Conservation (phyloP, 2,797 vertebrate genomes). For the Coranthus polyacanthus region DNA sequence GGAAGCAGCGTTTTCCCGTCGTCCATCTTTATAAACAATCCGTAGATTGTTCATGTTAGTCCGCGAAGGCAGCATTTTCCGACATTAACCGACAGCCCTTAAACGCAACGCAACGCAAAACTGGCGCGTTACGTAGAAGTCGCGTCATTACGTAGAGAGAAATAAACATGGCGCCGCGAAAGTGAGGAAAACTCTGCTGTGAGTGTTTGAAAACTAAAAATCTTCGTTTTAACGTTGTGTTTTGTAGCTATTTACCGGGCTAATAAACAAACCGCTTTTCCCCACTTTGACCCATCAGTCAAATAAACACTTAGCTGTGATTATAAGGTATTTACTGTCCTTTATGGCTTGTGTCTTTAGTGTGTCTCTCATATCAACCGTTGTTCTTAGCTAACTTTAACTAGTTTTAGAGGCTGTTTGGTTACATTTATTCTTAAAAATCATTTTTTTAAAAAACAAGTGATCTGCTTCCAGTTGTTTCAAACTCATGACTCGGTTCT, state of each 20-base stretch:
- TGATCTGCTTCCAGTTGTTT: background rate
- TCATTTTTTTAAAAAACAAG: rapidly evolving
- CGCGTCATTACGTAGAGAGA: conserved; percentile 56
- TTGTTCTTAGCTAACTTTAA: conserved; percentile 5
- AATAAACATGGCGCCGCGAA: conserved; percentile 81
- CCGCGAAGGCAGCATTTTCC: too few species aligned
- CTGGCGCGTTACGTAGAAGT: conserved; percentile 5
- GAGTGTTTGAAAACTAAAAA: conserved; percentile 31
- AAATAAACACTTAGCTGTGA: rapidly evolving
- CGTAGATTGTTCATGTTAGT: too few species aligned
- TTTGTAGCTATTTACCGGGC: rapidly evolving
- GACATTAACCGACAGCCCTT: too few species aligned
- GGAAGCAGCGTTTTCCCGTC: too few species aligned
- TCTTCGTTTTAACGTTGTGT: background rate
- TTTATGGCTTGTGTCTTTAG: background rate
- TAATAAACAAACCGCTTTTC: rapidly evolving
- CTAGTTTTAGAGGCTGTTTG: too few species aligned
- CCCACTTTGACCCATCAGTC: rapidly evolving
- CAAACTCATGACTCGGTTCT: background rate
- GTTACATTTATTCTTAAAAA: rapidly evolving
- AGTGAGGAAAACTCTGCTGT: conserved; percentile 45
- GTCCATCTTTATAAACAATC: too few species aligned
- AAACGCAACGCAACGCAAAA: too few species aligned
- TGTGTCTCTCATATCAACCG: conserved; percentile 32
- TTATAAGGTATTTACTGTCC: conserved; percentile 4